phyloP scores from a whole-genome alignment of 2,113 vertebrate species.

The Catagonus wagneri region DNA sequence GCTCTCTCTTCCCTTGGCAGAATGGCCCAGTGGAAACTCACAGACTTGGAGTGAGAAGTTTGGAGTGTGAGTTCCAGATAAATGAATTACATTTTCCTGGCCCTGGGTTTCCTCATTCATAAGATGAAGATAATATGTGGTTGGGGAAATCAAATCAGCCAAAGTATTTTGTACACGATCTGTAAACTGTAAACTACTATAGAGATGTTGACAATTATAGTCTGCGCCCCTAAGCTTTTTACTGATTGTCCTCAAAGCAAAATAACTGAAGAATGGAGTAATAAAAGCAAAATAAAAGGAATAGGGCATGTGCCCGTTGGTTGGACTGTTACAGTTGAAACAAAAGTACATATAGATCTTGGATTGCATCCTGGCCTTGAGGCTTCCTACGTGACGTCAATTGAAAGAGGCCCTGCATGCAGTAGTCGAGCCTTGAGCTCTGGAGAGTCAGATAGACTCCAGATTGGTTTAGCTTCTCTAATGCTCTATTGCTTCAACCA shows the following conservation, averaged over 20 bases:
- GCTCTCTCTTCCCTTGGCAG: neutral
- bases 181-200: neutral
- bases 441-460: neutral
- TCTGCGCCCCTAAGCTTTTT: neutral
- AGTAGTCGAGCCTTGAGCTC: neutral
- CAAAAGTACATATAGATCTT: no score
- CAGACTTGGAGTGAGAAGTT: neutral
- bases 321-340: neutral
- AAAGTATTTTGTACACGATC: neutral
- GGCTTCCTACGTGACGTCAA: neutral
- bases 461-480: neutral
- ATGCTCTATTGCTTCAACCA: no score
- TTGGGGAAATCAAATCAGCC: neutral
- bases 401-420: accelerated
- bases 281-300: conserved; percentile 32
- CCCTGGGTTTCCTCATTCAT: neutral
- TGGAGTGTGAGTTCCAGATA: neutral
- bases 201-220: neutral
- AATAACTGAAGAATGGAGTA: conserved; percentile 40
- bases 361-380: neutral
- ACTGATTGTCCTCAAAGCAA: neutral
- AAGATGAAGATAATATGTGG: neutral
- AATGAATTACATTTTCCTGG: neutral
- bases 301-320: neutral
- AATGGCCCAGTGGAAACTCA: neutral